Conservation (phyloP, 2,888 invertebrate species). For the Drosophila cracens region DNA sequence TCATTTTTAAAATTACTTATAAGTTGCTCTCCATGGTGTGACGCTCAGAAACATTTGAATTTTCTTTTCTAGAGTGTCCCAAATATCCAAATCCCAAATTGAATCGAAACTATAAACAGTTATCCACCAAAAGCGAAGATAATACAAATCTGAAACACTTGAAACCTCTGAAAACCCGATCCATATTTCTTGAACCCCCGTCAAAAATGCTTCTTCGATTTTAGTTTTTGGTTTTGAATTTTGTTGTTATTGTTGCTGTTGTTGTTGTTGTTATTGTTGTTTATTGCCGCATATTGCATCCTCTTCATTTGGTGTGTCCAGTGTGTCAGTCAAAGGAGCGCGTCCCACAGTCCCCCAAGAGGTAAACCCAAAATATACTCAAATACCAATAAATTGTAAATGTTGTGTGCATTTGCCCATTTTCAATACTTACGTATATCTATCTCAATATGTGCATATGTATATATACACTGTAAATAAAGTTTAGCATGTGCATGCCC, state of each 20-base stretch:
- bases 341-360: constrained; percentile 55
- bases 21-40: constrained; percentile 42
- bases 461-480: constrained; percentile 53
- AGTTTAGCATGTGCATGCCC: constrained; percentile 74
- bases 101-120: constrained; percentile 13
- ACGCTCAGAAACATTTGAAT: constrained; percentile 38
- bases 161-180: constrained; percentile 5
- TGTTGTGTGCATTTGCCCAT: constrained; percentile 70
- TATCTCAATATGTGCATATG: constrained; percentile 16
- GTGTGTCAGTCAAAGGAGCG: constrained; percentile 71
- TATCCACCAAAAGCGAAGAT: constrained; percentile 1
- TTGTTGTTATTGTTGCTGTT: constrained; percentile 60
- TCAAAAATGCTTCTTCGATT: constrained; percentile 70
- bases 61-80: constrained; percentile 31
- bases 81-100: constrained; percentile 18
- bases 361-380: constrained; percentile 68
- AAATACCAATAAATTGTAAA: constrained; percentile 74
- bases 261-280: constrained; percentile 41
- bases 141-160: neutral
- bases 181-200: constrained; percentile 28
- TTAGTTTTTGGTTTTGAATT: constrained; percentile 63
- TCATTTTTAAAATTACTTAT: constrained; percentile 18
- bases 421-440: constrained; percentile 37
- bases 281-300: constrained; percentile 63
- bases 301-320: constrained; percentile 73